Conservation (phyloP, 1,140 invertebrate genomes). For the Cyclina sinensis region DNA sequence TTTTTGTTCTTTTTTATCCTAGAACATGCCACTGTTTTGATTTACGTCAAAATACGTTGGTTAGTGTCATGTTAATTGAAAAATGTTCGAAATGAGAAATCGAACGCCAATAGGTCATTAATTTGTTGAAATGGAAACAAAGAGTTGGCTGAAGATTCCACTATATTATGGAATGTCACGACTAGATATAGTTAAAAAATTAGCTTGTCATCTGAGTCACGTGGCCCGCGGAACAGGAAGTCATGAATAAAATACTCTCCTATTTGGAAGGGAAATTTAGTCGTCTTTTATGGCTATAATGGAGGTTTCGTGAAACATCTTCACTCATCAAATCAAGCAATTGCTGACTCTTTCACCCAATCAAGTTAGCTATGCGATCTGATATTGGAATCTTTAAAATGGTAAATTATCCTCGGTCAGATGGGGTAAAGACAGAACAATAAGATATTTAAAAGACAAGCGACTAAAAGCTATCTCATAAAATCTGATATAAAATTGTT, state of each 20-base stretch:
- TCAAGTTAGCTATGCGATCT: slow-evolving; percentile 61
- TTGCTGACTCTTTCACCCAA: slow-evolving; percentile 52
- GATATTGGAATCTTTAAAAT: slow-evolving; percentile 66
- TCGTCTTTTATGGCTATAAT: slow-evolving; percentile 69
- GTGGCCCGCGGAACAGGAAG: slow-evolving; percentile 57
- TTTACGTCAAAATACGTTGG: no score
- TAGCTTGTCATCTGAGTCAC: slow-evolving; percentile 56
- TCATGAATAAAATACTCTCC: slow-evolving; percentile 68
- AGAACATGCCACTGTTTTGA: no score
- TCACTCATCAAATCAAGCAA: slow-evolving; percentile 61
- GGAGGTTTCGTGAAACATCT: slow-evolving; percentile 67
- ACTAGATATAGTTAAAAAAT: slow-evolving; percentile 51
- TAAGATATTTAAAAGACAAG: slow-evolving; percentile 67
- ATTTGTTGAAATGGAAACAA: neutral
- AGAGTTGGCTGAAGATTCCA: neutral
- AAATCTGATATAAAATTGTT: slow-evolving; percentile 71
- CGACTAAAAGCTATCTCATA: slow-evolving; percentile 70
- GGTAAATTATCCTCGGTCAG: slow-evolving; percentile 61
- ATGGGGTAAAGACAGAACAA: slow-evolving; percentile 52
- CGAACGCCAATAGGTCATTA: neutral
- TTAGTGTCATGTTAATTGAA: neutral
- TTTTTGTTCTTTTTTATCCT: no score
- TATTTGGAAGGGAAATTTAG: slow-evolving; percentile 60
- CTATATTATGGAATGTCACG: slow-evolving; percentile 49
- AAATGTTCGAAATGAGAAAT: neutral